These are phyloP conservation scores for Parazoanthus darwini DNA, from an alignment of 92 coral and sea anemone genomes.

Conservation along the genomic window DNA sequence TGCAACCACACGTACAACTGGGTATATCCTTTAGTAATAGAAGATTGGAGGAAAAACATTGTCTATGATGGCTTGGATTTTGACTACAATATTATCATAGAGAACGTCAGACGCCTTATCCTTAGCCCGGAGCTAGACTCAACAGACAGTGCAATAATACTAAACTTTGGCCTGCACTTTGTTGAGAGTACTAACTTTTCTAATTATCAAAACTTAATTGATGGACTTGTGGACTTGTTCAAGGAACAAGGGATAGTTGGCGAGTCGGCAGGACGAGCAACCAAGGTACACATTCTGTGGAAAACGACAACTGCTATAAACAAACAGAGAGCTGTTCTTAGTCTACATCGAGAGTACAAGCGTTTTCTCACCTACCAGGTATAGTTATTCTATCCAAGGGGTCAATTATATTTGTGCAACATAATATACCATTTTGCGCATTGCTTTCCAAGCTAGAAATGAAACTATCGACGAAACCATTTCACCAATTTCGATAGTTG, in stretches of 20 bases:
- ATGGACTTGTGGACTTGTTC: conserved; percentile 51
- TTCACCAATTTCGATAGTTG: too few relatives aligned
- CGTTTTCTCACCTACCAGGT: conserved; percentile 80
- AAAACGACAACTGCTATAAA: conserved; percentile 79
- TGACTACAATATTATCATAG: conserved; percentile 29
- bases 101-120: conserved; percentile 28
- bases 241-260: conserved; percentile 20
- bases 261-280: conserved; percentile 9
- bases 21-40: conserved; percentile 50
- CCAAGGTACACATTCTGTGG: conserved; percentile 59
- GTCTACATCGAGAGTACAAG: conserved; percentile 47
- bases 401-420: too few relatives aligned
- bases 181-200: conserved; percentile 64
- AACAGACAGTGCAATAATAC: conserved; percentile 50
- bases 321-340: conserved; percentile 47
- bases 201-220: conserved; percentile 56
- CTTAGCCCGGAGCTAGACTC: conserved; percentile 16
- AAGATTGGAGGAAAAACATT: conserved; percentile 36
- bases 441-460: too few relatives aligned
- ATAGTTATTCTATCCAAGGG: background rate
- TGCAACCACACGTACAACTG: conserved; percentile 62
- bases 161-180: conserved; percentile 78
- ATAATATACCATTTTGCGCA: too few relatives aligned
- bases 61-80: conserved; percentile 54
- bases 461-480: too few relatives aligned